Base-by-base conservation (phyloP, 1,140 invertebrate species). In the Ceratoteleas bidentatus region DNA sequence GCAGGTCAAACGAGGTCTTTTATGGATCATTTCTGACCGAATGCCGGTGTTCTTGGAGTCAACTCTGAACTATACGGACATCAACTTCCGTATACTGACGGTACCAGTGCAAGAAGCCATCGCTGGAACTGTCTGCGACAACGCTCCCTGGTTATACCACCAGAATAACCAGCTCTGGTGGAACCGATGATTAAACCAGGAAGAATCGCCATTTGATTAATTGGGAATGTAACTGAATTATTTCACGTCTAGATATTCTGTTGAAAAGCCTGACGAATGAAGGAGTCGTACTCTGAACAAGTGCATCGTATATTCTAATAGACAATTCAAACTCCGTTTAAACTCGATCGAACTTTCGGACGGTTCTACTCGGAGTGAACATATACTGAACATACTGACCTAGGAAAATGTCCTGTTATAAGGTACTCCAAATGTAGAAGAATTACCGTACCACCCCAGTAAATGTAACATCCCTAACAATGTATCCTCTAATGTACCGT, bases 21-120 rank as follows among this genome's bases (percentile, higher is more conserved):
- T 93, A 13, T 97, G 96, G 96, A 94, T 96, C 0, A 94, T 97
- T 3, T 96, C 95, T 0, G 96, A 97, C 85, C 91, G 94, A 34
- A 96, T 97, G 96, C 95, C 96, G 0, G 93, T 94, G 36, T 96
- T 96, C 78, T 87, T 96, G 13, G 90, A 95, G 64, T 92, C 94
- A 0, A 93, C 93, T 45, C 86, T 97, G 8, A 94, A 96, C 85
- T 96, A 94, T 76, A 94, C 93, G 32, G 95, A 96, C 77, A 92
- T 95, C 0, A 96, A 96, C 85, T 96, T 96, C 92, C 93, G 95
- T 85, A 94, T 96, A 76, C 94, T 94, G 83, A 94, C 93, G 3
- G 94, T 94, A 0, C 93, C 95, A 0, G 87, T 96, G 3, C 92
- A 93, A 32, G 89, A 92, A 0, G 91, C 96, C 0, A 91, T 96